Conservation (phyloP, 2,113 vertebrate species). For the Brevimyrus niger region DNA sequence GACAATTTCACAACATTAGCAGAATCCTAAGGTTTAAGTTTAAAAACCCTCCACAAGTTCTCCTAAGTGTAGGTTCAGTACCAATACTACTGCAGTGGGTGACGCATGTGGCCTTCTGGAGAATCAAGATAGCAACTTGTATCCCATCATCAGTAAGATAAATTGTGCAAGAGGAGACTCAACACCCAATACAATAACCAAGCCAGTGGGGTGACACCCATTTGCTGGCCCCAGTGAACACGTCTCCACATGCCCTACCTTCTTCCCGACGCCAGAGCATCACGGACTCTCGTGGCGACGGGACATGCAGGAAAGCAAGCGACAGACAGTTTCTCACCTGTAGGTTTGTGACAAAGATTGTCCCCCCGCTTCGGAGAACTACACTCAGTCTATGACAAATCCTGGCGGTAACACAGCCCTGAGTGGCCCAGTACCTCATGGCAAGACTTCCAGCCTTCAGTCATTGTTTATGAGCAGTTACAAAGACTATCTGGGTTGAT, state of each 20-base stretch:
- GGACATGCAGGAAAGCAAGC: neutral
- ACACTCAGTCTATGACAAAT: neutral
- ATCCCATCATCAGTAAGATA: conserved; percentile 1
- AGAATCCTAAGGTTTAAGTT: neutral
- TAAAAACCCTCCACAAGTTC: neutral
- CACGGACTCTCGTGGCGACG: neutral
- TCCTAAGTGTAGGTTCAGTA: neutral
- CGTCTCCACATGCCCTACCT: neutral
- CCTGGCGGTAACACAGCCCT: neutral
- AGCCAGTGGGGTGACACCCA: neutral
- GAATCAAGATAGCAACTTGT: neutral
- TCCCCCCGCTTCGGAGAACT: neutral
- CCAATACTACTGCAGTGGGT: neutral
- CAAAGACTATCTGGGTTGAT: neutral
- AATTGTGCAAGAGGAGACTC: neutral
- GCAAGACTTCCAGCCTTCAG: neutral
- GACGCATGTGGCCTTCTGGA: neutral
- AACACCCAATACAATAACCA: neutral
- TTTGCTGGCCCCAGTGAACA: neutral
- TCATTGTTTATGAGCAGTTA: neutral
- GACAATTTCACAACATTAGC: neutral
- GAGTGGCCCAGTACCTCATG: neutral
- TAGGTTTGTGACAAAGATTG: neutral
- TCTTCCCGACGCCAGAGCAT: neutral
- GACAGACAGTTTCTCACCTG: neutral